phyloP scores from a whole-genome alignment of 2,113 vertebrate species.

The Myanophis thanlyinensis region DNA sequence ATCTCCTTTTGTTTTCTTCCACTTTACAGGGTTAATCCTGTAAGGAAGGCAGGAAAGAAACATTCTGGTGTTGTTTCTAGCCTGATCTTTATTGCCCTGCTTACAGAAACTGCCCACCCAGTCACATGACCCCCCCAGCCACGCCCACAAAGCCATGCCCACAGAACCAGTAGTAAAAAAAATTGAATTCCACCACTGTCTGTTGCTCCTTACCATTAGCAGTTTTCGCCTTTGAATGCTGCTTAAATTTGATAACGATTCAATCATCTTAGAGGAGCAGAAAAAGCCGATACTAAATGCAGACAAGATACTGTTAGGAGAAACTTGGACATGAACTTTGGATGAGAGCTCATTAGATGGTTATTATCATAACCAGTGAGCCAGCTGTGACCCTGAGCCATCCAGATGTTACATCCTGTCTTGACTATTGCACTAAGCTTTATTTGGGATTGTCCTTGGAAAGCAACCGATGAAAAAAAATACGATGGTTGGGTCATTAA shows the following conservation, averaged over 20 bases:
- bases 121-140: too few relatives aligned
- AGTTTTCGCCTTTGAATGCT: not conserved
- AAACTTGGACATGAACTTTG: not conserved
- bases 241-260: not conserved
- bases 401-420: not conserved
- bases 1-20: too few relatives aligned
- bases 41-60: too few relatives aligned
- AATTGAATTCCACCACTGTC: too few relatives aligned
- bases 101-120: too few relatives aligned
- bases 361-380: too few relatives aligned
- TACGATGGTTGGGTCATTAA: not conserved
- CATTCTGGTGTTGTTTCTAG: too few relatives aligned
- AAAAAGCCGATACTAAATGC: not conserved
- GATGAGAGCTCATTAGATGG: not conserved
- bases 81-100: too few relatives aligned
- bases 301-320: not conserved
- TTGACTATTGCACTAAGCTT: not conserved
- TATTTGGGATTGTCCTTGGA: not conserved
- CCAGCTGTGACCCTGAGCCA: not conserved
- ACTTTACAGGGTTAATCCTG: too few relatives aligned
- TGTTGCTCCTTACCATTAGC: not conserved
- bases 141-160: too few relatives aligned
- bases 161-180: too few relatives aligned
- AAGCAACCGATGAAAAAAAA: not conserved
- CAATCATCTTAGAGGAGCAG: not conserved